Evolutionary conservation across 2,797 vertebrate species (phyloP).

Genomic region (Carapus acus): DNA sequence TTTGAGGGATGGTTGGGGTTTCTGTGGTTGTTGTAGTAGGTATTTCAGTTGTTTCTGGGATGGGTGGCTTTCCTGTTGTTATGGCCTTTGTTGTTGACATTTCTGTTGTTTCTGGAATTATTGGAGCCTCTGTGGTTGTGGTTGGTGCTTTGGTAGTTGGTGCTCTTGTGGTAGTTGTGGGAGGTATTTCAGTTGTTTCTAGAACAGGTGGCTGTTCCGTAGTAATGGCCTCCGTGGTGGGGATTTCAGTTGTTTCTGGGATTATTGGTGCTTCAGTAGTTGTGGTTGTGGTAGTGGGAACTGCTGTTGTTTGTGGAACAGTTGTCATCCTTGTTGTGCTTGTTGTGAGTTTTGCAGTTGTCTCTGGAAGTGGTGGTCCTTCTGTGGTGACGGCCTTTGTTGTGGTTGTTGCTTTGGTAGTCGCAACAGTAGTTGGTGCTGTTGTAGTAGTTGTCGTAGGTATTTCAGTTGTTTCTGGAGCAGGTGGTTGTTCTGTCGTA

Average conservation of each 20-base stretch:
- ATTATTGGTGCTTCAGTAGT: not conserved
- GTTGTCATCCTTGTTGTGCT: conserved; percentile 7
- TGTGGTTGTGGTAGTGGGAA: not conserved
- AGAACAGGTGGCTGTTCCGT: not conserved
- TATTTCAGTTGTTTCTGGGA: not conserved
- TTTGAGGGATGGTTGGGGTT: not conserved
- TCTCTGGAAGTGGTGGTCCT: too few relatives aligned
- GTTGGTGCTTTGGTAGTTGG: too few relatives aligned
- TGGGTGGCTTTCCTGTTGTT: not conserved
- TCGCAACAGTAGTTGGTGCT: too few relatives aligned
- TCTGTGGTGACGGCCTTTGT: too few relatives aligned
- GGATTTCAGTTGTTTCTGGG: rapidly evolving
- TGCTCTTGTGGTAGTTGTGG: not conserved
- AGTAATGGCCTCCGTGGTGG: not conserved
- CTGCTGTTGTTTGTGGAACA: not conserved
- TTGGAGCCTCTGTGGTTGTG: not conserved
- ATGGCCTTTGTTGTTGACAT: not conserved
- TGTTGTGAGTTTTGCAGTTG: not conserved
- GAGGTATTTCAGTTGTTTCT: not conserved
- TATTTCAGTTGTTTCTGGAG: not conserved
- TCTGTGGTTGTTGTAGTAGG: not conserved
- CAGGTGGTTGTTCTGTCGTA: not conserved
- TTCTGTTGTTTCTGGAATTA: not conserved
- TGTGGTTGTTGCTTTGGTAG: too few relatives aligned
- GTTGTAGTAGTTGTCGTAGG: not conserved